Percentiles rank a stretch among this genome's conserved stretches.
Conservation (phyloP, 2,888 invertebrate species). For the Hyposoter didymator region DNA sequence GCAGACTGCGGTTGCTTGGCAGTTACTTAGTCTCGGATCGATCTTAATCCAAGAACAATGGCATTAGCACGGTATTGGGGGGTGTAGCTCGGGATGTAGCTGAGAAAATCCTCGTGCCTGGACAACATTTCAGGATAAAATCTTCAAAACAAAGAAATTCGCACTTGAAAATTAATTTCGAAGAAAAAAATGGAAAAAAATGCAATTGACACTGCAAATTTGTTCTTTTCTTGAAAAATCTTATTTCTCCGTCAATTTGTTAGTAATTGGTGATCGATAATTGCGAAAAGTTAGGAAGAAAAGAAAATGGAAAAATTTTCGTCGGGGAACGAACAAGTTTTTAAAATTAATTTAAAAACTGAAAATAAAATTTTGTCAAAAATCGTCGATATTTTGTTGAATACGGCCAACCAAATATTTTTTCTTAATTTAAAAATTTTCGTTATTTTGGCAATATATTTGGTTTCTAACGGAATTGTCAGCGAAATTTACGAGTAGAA, state of each 20-base stretch:
- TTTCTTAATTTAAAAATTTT: too few species aligned
- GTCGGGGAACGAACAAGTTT: not conserved
- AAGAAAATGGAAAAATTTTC: not conserved
- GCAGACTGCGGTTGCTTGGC: constrained; percentile 66
- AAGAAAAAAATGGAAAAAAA: not conserved
- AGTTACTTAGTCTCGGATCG: constrained; percentile 79
- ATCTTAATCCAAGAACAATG: constrained; percentile 80
- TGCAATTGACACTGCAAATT: not conserved
- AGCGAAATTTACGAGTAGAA: too few species aligned
- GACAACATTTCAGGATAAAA: constrained; percentile 8
- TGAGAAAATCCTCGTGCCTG: not conserved
- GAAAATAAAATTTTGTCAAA: too few species aligned
- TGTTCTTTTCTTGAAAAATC: not conserved
- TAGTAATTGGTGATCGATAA: not conserved
- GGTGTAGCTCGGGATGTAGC: constrained; percentile 22
- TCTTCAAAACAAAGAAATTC: constrained; percentile 43
- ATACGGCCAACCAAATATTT: too few species aligned
- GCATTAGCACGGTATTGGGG: constrained; percentile 74
- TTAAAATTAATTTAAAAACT: too few species aligned
- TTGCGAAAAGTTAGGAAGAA: not conserved
- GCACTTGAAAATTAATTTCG: not conserved
- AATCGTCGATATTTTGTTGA: too few species aligned
- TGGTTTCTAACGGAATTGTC: too few species aligned
- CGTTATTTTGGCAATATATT: too few species aligned
- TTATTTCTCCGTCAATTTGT: not conserved